phyloP scores from a whole-genome alignment of 2,888 invertebrate genomes.

The Mechanitis messenoides region DNA sequence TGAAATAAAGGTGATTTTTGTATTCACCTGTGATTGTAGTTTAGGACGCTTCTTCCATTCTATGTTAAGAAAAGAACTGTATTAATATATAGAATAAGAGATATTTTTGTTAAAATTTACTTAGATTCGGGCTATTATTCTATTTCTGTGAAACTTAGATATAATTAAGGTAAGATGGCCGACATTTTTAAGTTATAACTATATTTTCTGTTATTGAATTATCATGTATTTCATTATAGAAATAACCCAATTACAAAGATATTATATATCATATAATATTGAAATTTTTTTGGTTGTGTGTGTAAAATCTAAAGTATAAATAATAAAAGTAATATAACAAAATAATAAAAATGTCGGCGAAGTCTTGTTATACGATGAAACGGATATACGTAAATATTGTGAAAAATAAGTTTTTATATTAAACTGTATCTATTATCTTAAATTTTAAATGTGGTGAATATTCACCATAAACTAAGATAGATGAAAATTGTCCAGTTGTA shows the following conservation, averaged over 20 bases:
- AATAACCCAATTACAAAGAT: too few relatives aligned
- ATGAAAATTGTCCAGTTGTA: slow-evolving; percentile 56
- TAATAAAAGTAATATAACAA: background rate
- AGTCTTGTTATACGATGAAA: slow-evolving; percentile 58
- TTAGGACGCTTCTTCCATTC: slow-evolving; percentile 30
- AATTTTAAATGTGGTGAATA: background rate
- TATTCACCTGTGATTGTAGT: slow-evolving; percentile 2
- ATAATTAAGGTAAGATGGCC: slow-evolving; percentile 21
- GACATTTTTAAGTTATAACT: slow-evolving; percentile 19
- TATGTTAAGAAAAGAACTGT: slow-evolving; percentile 29
- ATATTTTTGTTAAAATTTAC: slow-evolving; percentile 30
- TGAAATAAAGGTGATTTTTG: slow-evolving; percentile 1
- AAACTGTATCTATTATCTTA: slow-evolving; percentile 7
- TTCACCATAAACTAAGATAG: slow-evolving; percentile 18
- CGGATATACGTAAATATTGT: slow-evolving; percentile 72
- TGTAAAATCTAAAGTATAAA: too few relatives aligned
- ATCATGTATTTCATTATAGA: background rate
- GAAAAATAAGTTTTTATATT: slow-evolving; percentile 45
- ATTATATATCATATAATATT: too few relatives aligned
- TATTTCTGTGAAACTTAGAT: slow-evolving; percentile 22
- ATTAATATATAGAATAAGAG: slow-evolving; percentile 29
- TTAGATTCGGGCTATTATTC: slow-evolving; percentile 27
- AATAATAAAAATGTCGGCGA: slow-evolving; percentile 26
- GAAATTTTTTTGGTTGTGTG: too few relatives aligned
- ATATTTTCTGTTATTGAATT: background rate